phyloP scores from a whole-genome alignment of 2,888 invertebrate species.

The Thecophora atra region DNA sequence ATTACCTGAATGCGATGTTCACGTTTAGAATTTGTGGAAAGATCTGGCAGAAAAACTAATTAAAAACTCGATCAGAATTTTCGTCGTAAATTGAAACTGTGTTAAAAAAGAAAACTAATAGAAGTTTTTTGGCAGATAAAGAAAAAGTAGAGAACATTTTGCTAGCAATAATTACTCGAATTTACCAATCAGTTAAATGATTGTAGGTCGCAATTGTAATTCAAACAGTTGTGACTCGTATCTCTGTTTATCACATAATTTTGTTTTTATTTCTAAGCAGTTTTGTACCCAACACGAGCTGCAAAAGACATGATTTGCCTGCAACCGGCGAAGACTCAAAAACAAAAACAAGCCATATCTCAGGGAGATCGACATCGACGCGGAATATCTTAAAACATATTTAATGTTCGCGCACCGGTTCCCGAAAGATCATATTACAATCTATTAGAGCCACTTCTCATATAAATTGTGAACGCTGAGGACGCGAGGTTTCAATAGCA shows the following conservation, averaged over 20 bases:
- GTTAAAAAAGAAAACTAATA: too few relatives aligned
- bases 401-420: slow-evolving; percentile 2
- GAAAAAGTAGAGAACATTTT: not conserved
- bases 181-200: too few relatives aligned
- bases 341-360: not conserved
- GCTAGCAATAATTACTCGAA: not conserved
- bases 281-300: not conserved
- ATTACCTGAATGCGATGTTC: too few relatives aligned
- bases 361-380: not conserved
- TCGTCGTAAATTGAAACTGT: too few relatives aligned
- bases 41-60: too few relatives aligned
- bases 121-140: too few relatives aligned
- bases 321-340: not conserved
- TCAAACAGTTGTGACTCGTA: too few relatives aligned
- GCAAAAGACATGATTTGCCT: not conserved
- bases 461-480: slow-evolving; percentile 1
- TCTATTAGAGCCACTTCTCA: not conserved
- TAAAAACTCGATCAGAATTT: too few relatives aligned
- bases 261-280: not conserved
- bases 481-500: not conserved
- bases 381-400: not conserved
- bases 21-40: too few relatives aligned
- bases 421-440: not conserved
- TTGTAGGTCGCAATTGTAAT: too few relatives aligned
- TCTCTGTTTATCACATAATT: not conserved